phyloP scores from a whole-genome alignment of 2,113 vertebrate genomes.

The Amphiprion percula region DNA sequence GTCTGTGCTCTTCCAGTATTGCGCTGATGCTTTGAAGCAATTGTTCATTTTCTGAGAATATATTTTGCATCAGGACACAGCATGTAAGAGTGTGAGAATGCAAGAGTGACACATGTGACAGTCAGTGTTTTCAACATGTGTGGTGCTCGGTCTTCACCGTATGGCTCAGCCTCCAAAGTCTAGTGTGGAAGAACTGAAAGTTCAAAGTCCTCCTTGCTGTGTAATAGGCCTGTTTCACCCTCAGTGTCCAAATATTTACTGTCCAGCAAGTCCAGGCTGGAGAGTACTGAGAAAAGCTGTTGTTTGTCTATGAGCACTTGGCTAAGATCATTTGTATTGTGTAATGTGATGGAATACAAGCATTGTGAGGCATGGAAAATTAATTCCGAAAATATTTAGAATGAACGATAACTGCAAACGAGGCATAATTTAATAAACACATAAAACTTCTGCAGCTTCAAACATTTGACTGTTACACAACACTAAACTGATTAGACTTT shows the following conservation, averaged over 20 bases:
- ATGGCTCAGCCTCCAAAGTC: background rate
- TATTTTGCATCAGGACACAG: background rate
- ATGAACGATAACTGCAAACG: constrained; percentile 18
- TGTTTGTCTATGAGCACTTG: constrained; percentile 55
- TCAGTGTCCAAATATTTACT: constrained; percentile 83
- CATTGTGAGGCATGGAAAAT: constrained; percentile 21
- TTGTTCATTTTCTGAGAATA: too few species aligned
- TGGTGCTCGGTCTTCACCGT: background rate
- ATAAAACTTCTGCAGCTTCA: background rate
- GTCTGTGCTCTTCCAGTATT: too few species aligned
- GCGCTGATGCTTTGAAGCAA: too few species aligned
- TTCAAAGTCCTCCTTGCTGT: constrained; percentile 73
- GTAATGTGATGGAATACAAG: constrained; percentile 36
- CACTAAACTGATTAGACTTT: background rate
- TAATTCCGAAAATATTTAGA: constrained; percentile 36
- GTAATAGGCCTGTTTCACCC: constrained; percentile 56
- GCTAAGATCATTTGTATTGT: constrained; percentile 31
- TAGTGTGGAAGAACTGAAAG: constrained; percentile 53
- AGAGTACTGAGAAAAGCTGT: constrained; percentile 64
- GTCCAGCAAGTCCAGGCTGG: constrained; percentile 65
- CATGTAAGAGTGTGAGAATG: background rate
- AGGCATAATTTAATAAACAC: background rate
- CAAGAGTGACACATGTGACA: background rate
- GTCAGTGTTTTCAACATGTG: constrained; percentile 42
- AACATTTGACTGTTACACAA: background rate